Evolutionary conservation across 1,140 invertebrate genomes (phyloP), one percentile per base, ranked within the genome.

Genomic region (Halictus rubicundus): DNA sequence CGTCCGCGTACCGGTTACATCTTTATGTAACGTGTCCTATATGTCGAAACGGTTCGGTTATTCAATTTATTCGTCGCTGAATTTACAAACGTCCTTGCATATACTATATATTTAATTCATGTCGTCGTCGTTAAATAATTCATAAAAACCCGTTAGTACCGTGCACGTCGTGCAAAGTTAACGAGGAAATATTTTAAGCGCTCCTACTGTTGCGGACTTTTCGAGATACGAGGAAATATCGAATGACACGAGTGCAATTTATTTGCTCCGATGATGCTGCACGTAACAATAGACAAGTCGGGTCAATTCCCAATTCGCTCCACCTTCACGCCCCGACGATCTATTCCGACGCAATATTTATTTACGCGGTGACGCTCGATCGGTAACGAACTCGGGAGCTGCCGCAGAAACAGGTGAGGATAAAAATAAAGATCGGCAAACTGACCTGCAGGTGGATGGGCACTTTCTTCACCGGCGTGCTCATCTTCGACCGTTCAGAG

Each of bases 391-490:
- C 8, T 9, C 54, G n/a, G 25, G 1, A 14, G 8, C 23, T 21
- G 0, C 42, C 7, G 10, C 9, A n/a, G 23, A 9, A 10, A n/a
- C 14, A 42, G 12, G n/a, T 14, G 23, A 32, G 8, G 27, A 23
- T 25, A 52, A 19, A 66, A 68, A 79, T 59, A 65, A 16, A 66
- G 63, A 66, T 39, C 19, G 25, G n/a, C 6, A 52, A 54, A 93
- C 94, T 94, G 93, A 97, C 97, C 96, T 98, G 97, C 88, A 98
- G 94, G 93, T 98, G 97, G 92, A 98, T 98, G 52, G 97, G 97
- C 66, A 98, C 97, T 93, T 98, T 98, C 93, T 98, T 98, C 81
- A 98, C 97, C 78, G 97, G 95, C 73, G 95, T 95, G 78, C 91
- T 93, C 93, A 94, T 93, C 86, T 92, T 88, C 52, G 49, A 65